phyloP scores from a whole-genome alignment of 2,113 vertebrate species.

The Phyllostomus discolor region DNA sequence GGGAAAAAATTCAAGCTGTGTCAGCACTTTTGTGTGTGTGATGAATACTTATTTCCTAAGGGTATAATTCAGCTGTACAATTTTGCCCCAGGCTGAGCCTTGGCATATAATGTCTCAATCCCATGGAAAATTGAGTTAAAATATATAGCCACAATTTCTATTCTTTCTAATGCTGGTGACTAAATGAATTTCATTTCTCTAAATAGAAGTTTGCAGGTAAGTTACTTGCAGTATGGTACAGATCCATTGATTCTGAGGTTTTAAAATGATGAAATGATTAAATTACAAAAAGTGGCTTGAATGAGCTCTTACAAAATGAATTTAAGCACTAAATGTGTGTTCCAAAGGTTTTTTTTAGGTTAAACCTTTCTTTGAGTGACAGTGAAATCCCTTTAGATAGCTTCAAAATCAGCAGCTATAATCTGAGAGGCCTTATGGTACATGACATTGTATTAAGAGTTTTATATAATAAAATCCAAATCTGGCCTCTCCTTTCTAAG shows the following conservation, averaged over 20 bases:
- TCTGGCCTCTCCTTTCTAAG: conserved; percentile 14
- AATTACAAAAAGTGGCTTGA: conserved; percentile 41
- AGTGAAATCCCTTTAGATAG: conserved; percentile 49
- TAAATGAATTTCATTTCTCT: conserved; percentile 49
- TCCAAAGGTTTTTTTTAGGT: conserved; percentile 32
- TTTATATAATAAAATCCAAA: conserved; percentile 47
- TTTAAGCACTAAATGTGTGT: conserved; percentile 21
- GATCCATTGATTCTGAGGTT: neutral
- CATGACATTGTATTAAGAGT: conserved; percentile 46
- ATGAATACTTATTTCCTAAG: conserved; percentile 58
- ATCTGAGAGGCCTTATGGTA: conserved; percentile 38
- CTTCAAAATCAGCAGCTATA: neutral
- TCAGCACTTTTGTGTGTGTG: conserved; percentile 37
- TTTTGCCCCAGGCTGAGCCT: conserved; percentile 35
- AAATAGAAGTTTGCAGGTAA: conserved; percentile 33
- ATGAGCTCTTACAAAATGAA: conserved; percentile 2
- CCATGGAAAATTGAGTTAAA: conserved; percentile 45
- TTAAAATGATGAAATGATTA: conserved; percentile 29
- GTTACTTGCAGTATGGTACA: neutral
- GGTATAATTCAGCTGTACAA: conserved; percentile 42
- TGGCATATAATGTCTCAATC: conserved; percentile 40
- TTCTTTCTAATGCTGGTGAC: conserved; percentile 22
- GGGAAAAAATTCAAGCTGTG: conserved; percentile 7
- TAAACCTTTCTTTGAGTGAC: conserved; percentile 41
- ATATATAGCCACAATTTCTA: conserved; percentile 31